Conservation (phyloP, 2,797 vertebrate species). For the Falco naumanni region DNA sequence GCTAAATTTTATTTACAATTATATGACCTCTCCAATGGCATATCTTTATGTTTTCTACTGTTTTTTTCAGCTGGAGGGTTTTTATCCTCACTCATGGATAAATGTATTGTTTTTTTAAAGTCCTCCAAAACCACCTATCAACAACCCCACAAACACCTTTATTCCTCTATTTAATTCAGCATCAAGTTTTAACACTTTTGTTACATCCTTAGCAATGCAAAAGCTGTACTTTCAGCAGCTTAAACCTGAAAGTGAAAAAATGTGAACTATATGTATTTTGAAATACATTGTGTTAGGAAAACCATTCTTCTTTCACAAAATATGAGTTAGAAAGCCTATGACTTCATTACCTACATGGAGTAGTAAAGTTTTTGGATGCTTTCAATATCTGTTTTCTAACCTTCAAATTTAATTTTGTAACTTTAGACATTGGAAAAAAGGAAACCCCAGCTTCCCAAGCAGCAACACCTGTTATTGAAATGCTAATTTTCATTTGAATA, state of each 20-base stretch:
- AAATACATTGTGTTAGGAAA: not conserved
- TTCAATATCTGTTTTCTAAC: not conserved
- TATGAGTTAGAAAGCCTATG: not conserved
- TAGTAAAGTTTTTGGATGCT: not conserved
- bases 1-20: not conserved
- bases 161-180: not conserved
- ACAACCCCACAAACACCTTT: not conserved
- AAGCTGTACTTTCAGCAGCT: not conserved
- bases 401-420: not conserved
- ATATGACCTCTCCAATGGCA: not conserved
- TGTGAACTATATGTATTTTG: not conserved
- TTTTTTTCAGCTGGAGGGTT: not conserved
- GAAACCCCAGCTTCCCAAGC: not conserved
- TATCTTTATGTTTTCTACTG: not conserved
- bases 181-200: not conserved
- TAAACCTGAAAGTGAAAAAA: not conserved
- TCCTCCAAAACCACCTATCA: not conserved
- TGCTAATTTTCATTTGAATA: constrained; percentile 19
- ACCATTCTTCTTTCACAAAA: not conserved
- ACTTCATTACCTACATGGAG: not conserved
- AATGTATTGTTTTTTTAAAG: not conserved
- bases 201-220: not conserved
- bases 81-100: not conserved
- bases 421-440: not conserved
- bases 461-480: not conserved